Evolutionary conservation across 2,113 vertebrate genomes (phyloP).

Genomic region (Catharus fuscescens): DNA sequence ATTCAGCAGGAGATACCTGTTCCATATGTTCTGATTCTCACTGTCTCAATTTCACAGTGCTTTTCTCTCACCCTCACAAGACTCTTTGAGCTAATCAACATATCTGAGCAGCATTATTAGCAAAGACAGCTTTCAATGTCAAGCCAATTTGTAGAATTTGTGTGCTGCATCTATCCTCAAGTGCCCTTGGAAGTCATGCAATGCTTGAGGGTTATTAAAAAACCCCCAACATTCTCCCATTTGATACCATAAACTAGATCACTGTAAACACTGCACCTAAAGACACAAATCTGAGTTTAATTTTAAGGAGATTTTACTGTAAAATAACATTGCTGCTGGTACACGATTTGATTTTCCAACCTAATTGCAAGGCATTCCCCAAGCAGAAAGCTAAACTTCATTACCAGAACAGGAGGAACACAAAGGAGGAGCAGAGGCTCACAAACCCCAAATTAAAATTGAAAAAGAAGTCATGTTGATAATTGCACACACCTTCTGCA

Average conservation of each 20-base stretch:
- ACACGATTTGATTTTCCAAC: neutral
- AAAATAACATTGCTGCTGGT: neutral
- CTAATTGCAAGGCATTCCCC: neutral
- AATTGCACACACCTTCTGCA: slow-evolving; percentile 84
- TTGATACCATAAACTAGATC: neutral
- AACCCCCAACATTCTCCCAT: neutral
- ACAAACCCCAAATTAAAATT: neutral
- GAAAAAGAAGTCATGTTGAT: neutral
- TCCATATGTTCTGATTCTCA: neutral
- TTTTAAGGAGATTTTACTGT: neutral
- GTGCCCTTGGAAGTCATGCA: neutral
- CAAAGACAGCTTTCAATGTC: neutral
- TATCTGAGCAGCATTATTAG: neutral
- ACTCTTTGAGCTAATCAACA: neutral
- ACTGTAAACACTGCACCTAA: neutral
- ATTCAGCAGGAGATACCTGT: neutral
- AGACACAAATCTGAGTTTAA: neutral
- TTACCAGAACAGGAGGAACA: neutral
- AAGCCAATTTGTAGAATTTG: neutral
- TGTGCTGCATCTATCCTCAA: neutral
- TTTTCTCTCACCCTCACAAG: neutral
- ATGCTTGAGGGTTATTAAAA: neutral
- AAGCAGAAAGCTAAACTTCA: neutral
- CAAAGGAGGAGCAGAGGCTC: neutral
- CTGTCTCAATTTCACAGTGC: neutral